Conservation (phyloP, 2,797 vertebrate genomes). For the Coccyzus lansbergi region DNA sequence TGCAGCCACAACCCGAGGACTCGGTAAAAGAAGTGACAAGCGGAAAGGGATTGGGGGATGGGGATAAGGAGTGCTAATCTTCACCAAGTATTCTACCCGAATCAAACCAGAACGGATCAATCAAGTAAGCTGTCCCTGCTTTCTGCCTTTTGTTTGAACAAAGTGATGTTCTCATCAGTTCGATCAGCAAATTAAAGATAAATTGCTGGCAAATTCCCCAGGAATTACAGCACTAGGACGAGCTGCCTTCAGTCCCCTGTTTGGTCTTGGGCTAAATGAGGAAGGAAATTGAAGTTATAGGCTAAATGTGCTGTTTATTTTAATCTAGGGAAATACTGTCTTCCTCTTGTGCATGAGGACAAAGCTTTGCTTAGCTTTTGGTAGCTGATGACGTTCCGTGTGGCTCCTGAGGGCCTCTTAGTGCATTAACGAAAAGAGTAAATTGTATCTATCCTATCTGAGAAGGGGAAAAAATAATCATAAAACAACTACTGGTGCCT, state of each 20-base stretch:
- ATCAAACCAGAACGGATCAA: neutral
- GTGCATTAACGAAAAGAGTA: neutral
- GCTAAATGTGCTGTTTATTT: neutral
- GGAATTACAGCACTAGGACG: slow-evolving; percentile 26
- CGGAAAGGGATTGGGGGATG: neutral
- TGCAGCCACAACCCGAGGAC: neutral
- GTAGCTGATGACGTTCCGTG: neutral
- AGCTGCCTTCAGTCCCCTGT: neutral
- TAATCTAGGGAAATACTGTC: fast-evolving
- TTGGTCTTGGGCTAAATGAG: neutral
- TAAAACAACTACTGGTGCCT: neutral
- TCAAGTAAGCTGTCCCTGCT: neutral
- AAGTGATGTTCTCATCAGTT: slow-evolving; percentile 12
- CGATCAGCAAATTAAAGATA: slow-evolving; percentile 61
- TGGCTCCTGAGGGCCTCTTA: neutral
- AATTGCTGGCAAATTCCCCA: slow-evolving; percentile 61
- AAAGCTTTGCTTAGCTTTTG: neutral
- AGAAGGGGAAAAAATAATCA: neutral
- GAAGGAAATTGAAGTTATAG: neutral
- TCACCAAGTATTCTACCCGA: neutral
- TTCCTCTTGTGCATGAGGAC: neutral
- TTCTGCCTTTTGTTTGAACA: slow-evolving; percentile 4
- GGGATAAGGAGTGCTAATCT: neutral
- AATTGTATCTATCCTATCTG: neutral
- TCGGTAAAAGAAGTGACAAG: neutral